These are phyloP conservation scores for Planiliza haematocheilus DNA, from an alignment of 2,113 vertebrate genomes.

Conservation along the genomic window DNA sequence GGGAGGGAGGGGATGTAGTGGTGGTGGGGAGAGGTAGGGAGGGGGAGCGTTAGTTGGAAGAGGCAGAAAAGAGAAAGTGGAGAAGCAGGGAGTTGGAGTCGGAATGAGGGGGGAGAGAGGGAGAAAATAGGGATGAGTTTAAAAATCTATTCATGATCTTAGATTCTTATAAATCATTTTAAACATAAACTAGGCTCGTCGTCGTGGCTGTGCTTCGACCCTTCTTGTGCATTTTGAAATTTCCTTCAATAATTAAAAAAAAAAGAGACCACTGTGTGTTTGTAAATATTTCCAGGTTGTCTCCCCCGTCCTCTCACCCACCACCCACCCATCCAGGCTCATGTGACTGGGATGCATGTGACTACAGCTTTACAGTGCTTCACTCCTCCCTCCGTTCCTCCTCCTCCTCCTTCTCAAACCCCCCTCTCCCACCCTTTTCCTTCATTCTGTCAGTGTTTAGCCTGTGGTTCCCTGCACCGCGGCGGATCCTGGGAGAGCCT, in stretches of 20 bases:
- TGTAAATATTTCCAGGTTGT: slow-evolving; percentile 77
- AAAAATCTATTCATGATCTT: slow-evolving; percentile 13
- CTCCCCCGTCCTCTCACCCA: slow-evolving; percentile 57
- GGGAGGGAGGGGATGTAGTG: background rate
- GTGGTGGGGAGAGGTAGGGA: slow-evolving; percentile 9
- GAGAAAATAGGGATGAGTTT: slow-evolving; percentile 18
- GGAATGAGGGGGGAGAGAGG: slow-evolving; percentile 22
- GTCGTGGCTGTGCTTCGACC: background rate
- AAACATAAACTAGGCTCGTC: background rate
- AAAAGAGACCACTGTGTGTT: slow-evolving; percentile 61
- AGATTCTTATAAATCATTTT: slow-evolving; percentile 46
- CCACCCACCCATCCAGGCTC: slow-evolving; percentile 50
- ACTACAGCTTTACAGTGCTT: slow-evolving; percentile 63
- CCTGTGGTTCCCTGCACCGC: slow-evolving; percentile 68
- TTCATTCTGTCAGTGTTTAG: slow-evolving; percentile 75
- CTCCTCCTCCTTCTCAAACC: slow-evolving; percentile 15
- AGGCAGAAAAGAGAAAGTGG: slow-evolving; percentile 60
- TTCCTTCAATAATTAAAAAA: slow-evolving; percentile 35
- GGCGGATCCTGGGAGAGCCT: slow-evolving; percentile 69
- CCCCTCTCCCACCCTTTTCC: slow-evolving; percentile 59
- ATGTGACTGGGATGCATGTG: slow-evolving; percentile 71
- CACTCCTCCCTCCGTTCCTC: slow-evolving; percentile 69
- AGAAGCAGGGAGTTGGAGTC: slow-evolving; percentile 48
- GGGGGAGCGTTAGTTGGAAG: slow-evolving; percentile 29
- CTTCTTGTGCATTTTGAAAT: slow-evolving; percentile 21